Evolutionary conservation across 2,888 invertebrate species (phyloP), one percentile per base, ranked within the genome.

Genomic region (Aspidiotus destructor): DNA sequence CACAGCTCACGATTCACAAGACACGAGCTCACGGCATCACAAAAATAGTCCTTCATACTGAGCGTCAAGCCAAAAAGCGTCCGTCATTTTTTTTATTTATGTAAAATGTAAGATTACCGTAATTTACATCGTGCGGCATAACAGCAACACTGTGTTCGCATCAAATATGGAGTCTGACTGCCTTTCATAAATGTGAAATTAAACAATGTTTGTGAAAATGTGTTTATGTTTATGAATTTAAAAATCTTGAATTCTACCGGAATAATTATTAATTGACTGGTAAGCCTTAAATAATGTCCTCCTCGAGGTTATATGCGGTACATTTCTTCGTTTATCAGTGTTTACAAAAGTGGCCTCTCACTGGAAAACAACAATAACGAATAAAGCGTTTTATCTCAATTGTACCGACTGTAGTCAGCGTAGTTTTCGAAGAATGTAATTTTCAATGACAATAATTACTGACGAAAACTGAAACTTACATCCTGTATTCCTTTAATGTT

Each of bases 81-180:
- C 28, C 28, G 28, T 28, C 28, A 28, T 28, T 28, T 28, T 28
- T 28, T 28, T 28, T 28, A 28, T 28, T 28, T 28, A 28, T 28
- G 28, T 28, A 28, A 28, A 28, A 28, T 28, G 28, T 28, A 28
- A 28, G 28, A 28, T 28, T 28, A 28, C 28, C 11, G 48, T 48
- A 48, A 48, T 48, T 48, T 48, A 48, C 48, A n/a, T 11, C 48
- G 10, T n/a, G 48, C 48, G 11, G 48, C 48, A 48, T 48, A 13
- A 48, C n/a, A 48, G 58, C 60, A 67, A 67, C 67, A 67, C 67
- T 67, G 57, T n/a, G 13, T 13, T 28, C 67, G 67, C 67, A 67
- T 67, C 67, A 67, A 67, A 67, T 67, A 67, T 67, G 67, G 67
- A 67, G 67, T 67, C 67, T 55, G 44, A 60, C 67, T 58, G 55